Conservation (phyloP, 1,140 invertebrate species). For the Drosophila murphyi region DNA sequence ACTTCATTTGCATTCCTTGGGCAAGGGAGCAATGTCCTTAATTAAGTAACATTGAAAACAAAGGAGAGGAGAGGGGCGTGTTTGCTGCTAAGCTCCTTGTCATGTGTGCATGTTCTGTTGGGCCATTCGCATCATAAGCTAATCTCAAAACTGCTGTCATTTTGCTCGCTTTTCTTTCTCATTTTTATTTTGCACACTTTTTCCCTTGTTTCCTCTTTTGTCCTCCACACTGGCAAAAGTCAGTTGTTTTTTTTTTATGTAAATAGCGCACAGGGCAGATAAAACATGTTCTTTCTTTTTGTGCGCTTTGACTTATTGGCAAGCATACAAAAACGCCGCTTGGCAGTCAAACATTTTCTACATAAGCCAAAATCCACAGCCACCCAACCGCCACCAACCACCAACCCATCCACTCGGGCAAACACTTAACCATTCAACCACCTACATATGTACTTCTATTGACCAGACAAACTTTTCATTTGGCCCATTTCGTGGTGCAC, state of each 20-base stretch:
- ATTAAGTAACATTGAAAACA: conserved; percentile 61
- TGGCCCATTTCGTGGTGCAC: conserved; percentile 46
- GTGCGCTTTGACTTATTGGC: conserved; percentile 67
- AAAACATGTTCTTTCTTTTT: conserved; percentile 58
- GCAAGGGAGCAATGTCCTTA: conserved; percentile 74
- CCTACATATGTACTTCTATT: conserved; percentile 25
- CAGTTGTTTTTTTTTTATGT: conserved; percentile 64
- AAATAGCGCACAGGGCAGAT: conserved; percentile 66
- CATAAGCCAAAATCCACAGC: conserved; percentile 17
- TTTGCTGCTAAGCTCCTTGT: conserved; percentile 43
- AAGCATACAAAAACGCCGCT: conserved; percentile 57
- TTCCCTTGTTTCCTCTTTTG: conserved; percentile 19
- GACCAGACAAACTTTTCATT: conserved; percentile 44
- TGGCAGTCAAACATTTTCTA: conserved; percentile 55
- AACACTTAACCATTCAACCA: conserved; percentile 4
- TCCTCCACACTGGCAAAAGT: conserved; percentile 48
- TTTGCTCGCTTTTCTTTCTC: conserved; percentile 50
- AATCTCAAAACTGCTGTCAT: conserved; percentile 63
- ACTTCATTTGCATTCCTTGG: conserved; percentile 73
- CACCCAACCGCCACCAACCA: background rate
- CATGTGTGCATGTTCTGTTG: conserved; percentile 65
- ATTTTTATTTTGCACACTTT: conserved; percentile 27
- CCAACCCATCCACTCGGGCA: conserved; percentile 4
- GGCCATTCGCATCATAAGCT: conserved; percentile 67
- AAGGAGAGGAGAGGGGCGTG: background rate